Base-by-base conservation (phyloP, 1,140 invertebrate genomes). In the Drosophila cardini region DNA sequence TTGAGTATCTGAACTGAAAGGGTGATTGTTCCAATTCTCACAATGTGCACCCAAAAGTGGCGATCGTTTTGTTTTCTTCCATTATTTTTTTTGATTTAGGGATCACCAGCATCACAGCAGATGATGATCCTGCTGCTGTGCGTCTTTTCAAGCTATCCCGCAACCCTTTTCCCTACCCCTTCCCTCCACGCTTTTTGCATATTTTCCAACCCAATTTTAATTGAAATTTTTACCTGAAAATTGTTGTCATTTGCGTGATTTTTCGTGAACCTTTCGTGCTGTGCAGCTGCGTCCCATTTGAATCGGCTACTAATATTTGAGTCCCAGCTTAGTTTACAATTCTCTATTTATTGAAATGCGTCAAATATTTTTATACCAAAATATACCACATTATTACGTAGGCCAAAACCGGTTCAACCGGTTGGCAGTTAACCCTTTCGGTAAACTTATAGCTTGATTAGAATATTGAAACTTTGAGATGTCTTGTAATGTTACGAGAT, bases 201-300 rank as follows among this genome's bases (percentile, higher is more conserved):
- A 72, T 63, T 72, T 80, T 85, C 62, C 45, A 69, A 82, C 53
- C 48, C 60, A 64, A 45, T 79, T 87, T 87, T 87, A 83, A 87
- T 89, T 87, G 72, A 89, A 76, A 77, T 87, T 73, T 86, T 78
- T 89, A 87, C 84, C 84, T 87, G 84, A 76, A 86, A 73, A 70
- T 26, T 65, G 38, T 36, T 36, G 32, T 85, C 78, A 68, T 38
- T 75, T 77, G 46, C 40, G 26, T 53, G 64, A 26, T 34, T 18
- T 52, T 53, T 64, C 26, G 57, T n/a, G n/a, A n/a, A n/a, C n/a
- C n/a, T 46, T 61, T 57, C 40, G 21, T 4, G 11, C n/a, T 40
- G 48, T 56, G 72, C 84, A 86, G 83, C 83, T 86, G 82, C 78
- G 69, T 52, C 46, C 53, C 40, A 32, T 21, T 57, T 21, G 42